Evolutionary conservation across 1,140 invertebrate species (phyloP), one percentile per base, ranked within the genome.

Genomic region (Heliconius hewitsoni): DNA sequence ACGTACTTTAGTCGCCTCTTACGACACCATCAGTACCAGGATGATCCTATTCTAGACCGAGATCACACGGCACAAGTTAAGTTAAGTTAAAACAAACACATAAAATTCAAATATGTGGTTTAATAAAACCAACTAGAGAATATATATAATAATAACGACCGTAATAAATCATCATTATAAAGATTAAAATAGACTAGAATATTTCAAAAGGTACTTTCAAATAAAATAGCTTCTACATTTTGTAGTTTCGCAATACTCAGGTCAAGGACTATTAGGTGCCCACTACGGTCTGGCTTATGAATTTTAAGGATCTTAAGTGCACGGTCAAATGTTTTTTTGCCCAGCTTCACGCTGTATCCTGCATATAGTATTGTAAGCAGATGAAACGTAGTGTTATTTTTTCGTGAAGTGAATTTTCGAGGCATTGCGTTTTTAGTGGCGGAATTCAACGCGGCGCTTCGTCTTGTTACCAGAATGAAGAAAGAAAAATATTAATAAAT

Each of bases 191-290:
- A 66, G 60, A 27, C n/a, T 27, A 27, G 23, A 66, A 11, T 66
- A 66, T 66, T 66, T 66, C 60, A 66, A 66, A 66, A 66, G 60
- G 60, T 66, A 30, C 60, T 66, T 66, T 66, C 27, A 30, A 66
- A 66, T 30, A 66, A 66, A 66, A 66, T 66, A 66, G 60, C 60
- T 66, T 66, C 60, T 66, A 66, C 60, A 66, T 66, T 66, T 66
- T 66, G 60, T 66, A 27, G 9, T 66, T 66, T 66, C 60, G 60
- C 23, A 66, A 66, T 6, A 66, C 23, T 16, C 60, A 66, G 60
- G 60, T 66, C 60, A 66, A 66, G 60, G 60, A 66, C 27, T 66
- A 66, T 66, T 66, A 66, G 60, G 60, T 66, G 23, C 60, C 60
- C 60, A 66, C 13, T 30, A 66, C n/a, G 11, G 8, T 11, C 27